phyloP scores from a whole-genome alignment of 1,140 invertebrate genomes.

The Formica exsecta region DNA sequence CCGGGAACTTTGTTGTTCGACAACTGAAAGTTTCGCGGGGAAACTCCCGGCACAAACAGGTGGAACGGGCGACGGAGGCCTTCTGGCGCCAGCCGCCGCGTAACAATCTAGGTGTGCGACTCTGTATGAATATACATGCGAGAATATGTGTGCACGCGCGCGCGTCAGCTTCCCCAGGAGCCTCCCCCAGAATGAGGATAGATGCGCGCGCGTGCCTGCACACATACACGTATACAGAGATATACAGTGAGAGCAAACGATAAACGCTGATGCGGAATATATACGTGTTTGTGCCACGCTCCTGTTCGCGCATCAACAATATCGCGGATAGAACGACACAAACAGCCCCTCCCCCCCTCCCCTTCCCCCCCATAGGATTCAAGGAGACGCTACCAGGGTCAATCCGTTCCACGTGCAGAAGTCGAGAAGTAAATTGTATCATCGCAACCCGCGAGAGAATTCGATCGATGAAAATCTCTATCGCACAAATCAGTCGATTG shows the following conservation, averaged over 20 bases:
- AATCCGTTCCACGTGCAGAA: constrained; percentile 63
- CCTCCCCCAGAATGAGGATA: constrained; percentile 28
- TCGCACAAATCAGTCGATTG: not conserved
- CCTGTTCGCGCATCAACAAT: constrained; percentile 74
- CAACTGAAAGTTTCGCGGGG: constrained; percentile 75
- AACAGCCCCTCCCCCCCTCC: constrained; percentile 51
- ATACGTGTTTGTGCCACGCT: constrained; percentile 1
- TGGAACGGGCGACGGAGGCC: constrained; percentile 76
- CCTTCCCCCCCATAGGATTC: constrained; percentile 58
- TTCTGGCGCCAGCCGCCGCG: constrained; percentile 76
- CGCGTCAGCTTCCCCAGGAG: constrained; percentile 49
- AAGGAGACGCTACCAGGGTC: constrained; percentile 75
- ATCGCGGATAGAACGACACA: constrained; percentile 65
- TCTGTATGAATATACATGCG: not conserved
- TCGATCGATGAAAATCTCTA: constrained; percentile 13
- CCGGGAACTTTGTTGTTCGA: constrained; percentile 76
- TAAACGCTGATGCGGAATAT: constrained; percentile 18
- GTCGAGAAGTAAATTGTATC: constrained; percentile 65
- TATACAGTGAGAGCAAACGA: not conserved
- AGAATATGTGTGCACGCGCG: not conserved
- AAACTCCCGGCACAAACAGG: constrained; percentile 80
- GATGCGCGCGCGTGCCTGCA: constrained; percentile 9
- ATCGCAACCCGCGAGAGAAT: constrained; percentile 6
- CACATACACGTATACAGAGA: not conserved
- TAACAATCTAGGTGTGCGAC: constrained; percentile 1